Conservation (phyloP, 2,888 invertebrate species). For the Acleris holmiana region DNA sequence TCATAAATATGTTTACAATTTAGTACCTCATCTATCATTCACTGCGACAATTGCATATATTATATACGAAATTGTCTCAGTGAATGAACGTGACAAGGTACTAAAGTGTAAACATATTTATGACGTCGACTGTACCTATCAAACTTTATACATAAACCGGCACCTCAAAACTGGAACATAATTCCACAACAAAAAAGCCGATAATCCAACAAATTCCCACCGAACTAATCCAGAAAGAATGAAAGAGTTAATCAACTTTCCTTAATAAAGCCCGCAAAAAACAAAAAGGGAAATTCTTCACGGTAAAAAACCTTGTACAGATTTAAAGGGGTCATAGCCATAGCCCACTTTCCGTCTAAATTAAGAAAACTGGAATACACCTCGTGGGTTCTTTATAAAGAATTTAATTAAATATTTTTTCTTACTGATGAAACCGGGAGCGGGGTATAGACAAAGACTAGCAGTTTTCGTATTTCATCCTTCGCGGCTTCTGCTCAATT, state of each 20-base stretch:
- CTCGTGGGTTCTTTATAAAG: slow-evolving; percentile 52
- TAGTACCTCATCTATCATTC: too few relatives aligned
- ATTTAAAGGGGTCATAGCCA: slow-evolving; percentile 47
- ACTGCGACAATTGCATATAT: too few relatives aligned
- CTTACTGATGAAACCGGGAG: slow-evolving; percentile 63
- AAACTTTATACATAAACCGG: too few relatives aligned
- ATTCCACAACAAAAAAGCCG: slow-evolving; percentile 19
- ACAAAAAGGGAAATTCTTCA: slow-evolving; percentile 29
- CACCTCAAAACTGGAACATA: not conserved
- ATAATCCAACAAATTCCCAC: slow-evolving; percentile 24
- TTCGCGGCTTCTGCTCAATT: slow-evolving; percentile 23
- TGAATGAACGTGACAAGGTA: too few relatives aligned
- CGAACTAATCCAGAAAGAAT: slow-evolving; percentile 40
- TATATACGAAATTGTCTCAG: too few relatives aligned
- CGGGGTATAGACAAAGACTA: slow-evolving; percentile 36
- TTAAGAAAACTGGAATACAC: slow-evolving; percentile 52
- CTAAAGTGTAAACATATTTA: too few relatives aligned
- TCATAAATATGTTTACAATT: too few relatives aligned
- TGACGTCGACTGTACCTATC: too few relatives aligned
- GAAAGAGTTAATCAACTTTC: slow-evolving; percentile 45
- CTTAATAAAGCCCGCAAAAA: slow-evolving; percentile 41
- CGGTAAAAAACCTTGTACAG: slow-evolving; percentile 43
- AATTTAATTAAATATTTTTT: slow-evolving; percentile 71
- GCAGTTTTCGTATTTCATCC: slow-evolving; percentile 35
- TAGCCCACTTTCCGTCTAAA: slow-evolving; percentile 50